Base-by-base conservation (phyloP, 2,797 vertebrate genomes). In the Cephalopachus bancanus region DNA sequence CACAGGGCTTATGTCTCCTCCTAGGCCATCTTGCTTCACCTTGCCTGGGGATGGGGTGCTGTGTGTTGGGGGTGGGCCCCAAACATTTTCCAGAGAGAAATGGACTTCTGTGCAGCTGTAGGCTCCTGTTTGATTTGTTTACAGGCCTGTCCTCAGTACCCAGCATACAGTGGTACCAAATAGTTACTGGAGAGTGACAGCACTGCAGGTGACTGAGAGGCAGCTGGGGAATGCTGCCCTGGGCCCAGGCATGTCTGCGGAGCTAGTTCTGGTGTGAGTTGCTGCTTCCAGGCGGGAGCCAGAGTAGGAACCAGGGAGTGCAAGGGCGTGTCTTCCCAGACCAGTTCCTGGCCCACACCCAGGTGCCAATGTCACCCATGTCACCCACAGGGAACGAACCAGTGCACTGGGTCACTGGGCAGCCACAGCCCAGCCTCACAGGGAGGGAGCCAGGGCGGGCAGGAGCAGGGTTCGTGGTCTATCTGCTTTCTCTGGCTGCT, bases 341-440 rank as follows among this genome's bases (percentile, higher is more conserved):
- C 91, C 74, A 65, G 94, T 83, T 97, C 67, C 28, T 83, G 83
- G 65, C 69, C 62, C 81, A 93, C 75, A 49, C 57, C 55, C 14
- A 17, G 15, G 26, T 64, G 91, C 57, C 26, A 1, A 0, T 5
- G 20, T 93, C 57, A 74, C 44, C 67, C 17, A 19, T 37, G 37
- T 37, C 37, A 37, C 37, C 17, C 12, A 17, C 37, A n/a, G 59
- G 28, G 85, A 4, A 51, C 12, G 20, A n/a, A 30, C 30, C 20
- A 57, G 28, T 19, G n/a, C 4, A 24, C 49, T 64, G 62, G 55
- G 22, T 91, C 79, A 83, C n/a, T 0, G 69, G 57, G 51, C 69
- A 81, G n/a, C 53, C 55, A 76, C 6, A 5, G 62, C 93, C 83
- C 37, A 67, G 90, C 37, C 69, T 87, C 33, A 37, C 37, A 44